These are phyloP conservation scores for Phortica variegata DNA, from an alignment of 1,140 invertebrate genomes.

Conservation along the genomic window DNA sequence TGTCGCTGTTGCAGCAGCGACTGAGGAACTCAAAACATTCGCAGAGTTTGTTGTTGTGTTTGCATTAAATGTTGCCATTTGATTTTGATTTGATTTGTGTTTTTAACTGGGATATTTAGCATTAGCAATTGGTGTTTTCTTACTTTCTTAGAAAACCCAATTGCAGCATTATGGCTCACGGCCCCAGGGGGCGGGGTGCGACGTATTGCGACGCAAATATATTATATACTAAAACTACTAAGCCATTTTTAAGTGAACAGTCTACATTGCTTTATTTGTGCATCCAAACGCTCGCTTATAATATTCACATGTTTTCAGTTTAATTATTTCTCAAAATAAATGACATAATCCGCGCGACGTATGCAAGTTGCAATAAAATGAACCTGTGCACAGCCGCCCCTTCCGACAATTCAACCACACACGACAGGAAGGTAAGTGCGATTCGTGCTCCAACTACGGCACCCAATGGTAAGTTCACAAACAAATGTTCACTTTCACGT, in stretches of 20 bases:
- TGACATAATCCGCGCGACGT: slow-evolving; percentile 49
- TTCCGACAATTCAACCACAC: slow-evolving; percentile 1
- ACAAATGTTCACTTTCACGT: no score
- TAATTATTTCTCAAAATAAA: slow-evolving; percentile 43
- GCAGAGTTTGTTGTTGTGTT: slow-evolving; percentile 31
- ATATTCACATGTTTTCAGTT: slow-evolving; percentile 35
- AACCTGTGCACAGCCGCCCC: slow-evolving; percentile 29
- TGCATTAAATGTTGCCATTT: slow-evolving; percentile 46
- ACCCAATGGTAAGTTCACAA: no score
- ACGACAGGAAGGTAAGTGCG: slow-evolving; percentile 14
- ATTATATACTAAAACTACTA: slow-evolving; percentile 27
- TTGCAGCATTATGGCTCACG: not conserved
- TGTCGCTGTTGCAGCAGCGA: slow-evolving; percentile 30
- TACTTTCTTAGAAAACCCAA: not conserved
- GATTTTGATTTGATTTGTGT: slow-evolving; percentile 14
- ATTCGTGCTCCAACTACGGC: not conserved
- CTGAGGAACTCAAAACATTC: slow-evolving; percentile 40
- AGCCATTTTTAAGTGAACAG: slow-evolving; percentile 40
- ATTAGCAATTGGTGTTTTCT: not conserved
- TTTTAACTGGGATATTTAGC: slow-evolving; percentile 15
- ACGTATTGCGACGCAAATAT: slow-evolving; percentile 29
- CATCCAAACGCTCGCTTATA: slow-evolving; percentile 29
- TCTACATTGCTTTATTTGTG: slow-evolving; percentile 51
- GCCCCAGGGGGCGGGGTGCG: slow-evolving; percentile 6
- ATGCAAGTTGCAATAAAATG: slow-evolving; percentile 39